A percentile compares a stretch with the other conserved stretches of the same genome.
These are phyloP conservation scores for Paedocypris sp. DNA, from an alignment of 2,113 vertebrate species.

Conservation along the genomic window DNA sequence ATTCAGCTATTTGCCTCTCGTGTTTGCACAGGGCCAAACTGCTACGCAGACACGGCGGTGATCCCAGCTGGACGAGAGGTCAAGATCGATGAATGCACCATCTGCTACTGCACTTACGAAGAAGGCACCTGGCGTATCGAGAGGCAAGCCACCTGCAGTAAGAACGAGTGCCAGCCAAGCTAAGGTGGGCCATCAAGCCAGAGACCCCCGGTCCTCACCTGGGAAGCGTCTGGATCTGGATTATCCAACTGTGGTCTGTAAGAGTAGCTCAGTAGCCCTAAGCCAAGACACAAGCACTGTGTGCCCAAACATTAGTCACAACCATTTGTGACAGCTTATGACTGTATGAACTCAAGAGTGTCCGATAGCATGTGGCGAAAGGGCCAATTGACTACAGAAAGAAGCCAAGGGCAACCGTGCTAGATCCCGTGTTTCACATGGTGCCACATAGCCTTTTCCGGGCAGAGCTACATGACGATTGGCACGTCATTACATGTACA, in stretches of 20 bases:
- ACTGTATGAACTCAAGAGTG: conserved; percentile 31
- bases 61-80: conserved; percentile 94
- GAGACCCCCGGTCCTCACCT: conserved; percentile 42
- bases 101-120: conserved; percentile 96
- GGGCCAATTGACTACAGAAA: conserved; percentile 11
- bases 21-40: conserved; percentile 79
- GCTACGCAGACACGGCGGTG: conserved; percentile 86
- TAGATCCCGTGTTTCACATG: conserved; percentile 12
- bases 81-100: conserved; percentile 90
- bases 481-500: conserved; percentile 20
- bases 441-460: conserved; percentile 6
- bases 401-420: conserved; percentile 8
- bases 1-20: not conserved
- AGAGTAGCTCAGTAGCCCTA: not conserved
- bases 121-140: conserved; percentile 95
- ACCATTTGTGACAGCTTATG: conserved; percentile 28
- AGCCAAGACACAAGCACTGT: conserved; percentile 14
- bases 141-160: conserved; percentile 90
- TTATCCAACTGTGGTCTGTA: conserved; percentile 15
- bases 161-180: conserved; percentile 87
- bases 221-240: conserved; percentile 43
- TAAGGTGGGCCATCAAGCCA: conserved; percentile 47
- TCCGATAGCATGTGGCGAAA: conserved; percentile 25
- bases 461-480: conserved; percentile 23
- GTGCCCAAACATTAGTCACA: conserved; percentile 15